phyloP scores from a whole-genome alignment of 2,888 invertebrate species.

The Linnaemya tessellans region DNA sequence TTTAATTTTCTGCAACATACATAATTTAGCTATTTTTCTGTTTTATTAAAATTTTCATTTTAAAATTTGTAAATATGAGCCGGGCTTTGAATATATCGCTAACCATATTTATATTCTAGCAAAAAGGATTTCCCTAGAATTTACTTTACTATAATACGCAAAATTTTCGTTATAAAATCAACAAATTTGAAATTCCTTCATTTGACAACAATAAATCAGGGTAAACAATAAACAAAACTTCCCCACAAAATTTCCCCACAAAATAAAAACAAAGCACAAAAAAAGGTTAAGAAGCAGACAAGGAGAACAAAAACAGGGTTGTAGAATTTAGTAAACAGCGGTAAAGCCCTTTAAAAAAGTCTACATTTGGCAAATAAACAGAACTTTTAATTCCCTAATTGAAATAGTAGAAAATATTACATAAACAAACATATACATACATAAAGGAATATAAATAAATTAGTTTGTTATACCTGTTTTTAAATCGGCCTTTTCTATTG shows the following conservation, averaged over 20 bases:
- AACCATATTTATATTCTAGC: too few relatives aligned
- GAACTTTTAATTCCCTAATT: background rate
- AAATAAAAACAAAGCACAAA: background rate
- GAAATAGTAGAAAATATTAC: background rate
- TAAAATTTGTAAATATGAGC: too few relatives aligned
- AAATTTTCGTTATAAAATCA: background rate
- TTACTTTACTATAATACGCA: too few relatives aligned
- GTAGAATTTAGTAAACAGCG: background rate
- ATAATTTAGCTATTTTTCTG: too few relatives aligned
- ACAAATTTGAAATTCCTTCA: background rate
- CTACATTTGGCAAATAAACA: background rate
- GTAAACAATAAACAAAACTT: background rate
- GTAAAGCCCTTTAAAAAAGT: background rate
- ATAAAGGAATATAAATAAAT: background rate
- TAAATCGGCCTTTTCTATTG: background rate
- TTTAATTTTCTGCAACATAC: too few relatives aligned
- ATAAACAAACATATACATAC: too few relatives aligned
- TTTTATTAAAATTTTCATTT: too few relatives aligned
- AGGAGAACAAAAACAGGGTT: background rate
- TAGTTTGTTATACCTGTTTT: slow-evolving; percentile 15
- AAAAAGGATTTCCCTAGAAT: too few relatives aligned
- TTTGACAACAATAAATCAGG: background rate
- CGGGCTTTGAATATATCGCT: too few relatives aligned
- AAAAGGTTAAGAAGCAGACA: background rate
- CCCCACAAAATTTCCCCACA: background rate